These are phyloP conservation scores for Ormyrus rosae DNA, from an alignment of 2,888 invertebrate species.

Conservation along the genomic window DNA sequence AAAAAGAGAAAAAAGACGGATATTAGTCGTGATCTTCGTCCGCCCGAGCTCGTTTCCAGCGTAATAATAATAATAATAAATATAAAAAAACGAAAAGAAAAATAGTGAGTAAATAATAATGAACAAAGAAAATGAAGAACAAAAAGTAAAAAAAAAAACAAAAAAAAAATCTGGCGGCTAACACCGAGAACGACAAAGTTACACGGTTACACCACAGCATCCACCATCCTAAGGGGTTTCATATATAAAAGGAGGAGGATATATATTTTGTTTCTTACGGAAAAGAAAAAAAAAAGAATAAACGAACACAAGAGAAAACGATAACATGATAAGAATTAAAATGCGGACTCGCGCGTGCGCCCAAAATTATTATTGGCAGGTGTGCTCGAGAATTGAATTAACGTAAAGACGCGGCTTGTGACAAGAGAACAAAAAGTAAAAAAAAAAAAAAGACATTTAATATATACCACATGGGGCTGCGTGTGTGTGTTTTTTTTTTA, in stretches of 20 bases:
- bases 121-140: conserved; percentile 21
- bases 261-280: background rate
- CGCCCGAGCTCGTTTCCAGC: background rate
- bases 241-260: conserved; percentile 16
- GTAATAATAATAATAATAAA: conserved; percentile 6
- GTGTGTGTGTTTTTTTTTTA: conserved; percentile 59
- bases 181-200: conserved; percentile 76
- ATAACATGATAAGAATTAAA: background rate
- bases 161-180: conserved; percentile 71
- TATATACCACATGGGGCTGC: conserved; percentile 64
- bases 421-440: too few species aligned
- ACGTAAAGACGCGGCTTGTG: conserved; percentile 15
- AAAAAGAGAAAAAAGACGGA: conserved; percentile 59
- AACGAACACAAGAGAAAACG: conserved; percentile 3
- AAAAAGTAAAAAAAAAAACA: conserved; percentile 62
- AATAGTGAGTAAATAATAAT: conserved; percentile 51
- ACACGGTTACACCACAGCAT: conserved; percentile 76
- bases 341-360: conserved; percentile 35
- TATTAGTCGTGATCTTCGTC: conserved; percentile 24
- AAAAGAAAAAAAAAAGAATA: background rate
- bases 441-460: conserved; percentile 65
- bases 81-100: conserved; percentile 45
- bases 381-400: conserved; percentile 53
- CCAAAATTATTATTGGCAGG: conserved; percentile 29
- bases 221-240: conserved; percentile 72